These are phyloP conservation scores for Eueides isabella DNA, from an alignment of 1,140 invertebrate species.

Conservation along the genomic window DNA sequence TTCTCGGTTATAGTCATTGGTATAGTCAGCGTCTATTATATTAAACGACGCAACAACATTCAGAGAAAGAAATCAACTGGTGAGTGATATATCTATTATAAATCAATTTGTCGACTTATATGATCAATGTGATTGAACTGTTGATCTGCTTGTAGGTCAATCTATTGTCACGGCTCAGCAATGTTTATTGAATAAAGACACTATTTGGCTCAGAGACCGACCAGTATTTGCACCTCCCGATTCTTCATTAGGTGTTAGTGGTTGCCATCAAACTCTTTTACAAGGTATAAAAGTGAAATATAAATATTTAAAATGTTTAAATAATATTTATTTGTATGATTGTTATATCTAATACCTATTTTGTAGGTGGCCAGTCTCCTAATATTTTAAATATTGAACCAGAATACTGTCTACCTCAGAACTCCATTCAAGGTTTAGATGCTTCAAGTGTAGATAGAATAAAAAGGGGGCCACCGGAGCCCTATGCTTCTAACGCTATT, in stretches of 20 bases:
- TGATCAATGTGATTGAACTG: constrained; percentile 45
- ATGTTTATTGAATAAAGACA: constrained; percentile 78
- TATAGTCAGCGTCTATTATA: constrained; percentile 69
- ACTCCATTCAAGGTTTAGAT: constrained; percentile 75
- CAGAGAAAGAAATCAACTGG: constrained; percentile 72
- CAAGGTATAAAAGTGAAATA: constrained; percentile 50
- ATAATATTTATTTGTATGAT: not conserved
- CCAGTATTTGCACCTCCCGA: constrained; percentile 68
- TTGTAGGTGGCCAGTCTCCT: constrained; percentile 70
- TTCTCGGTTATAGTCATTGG: constrained; percentile 70
- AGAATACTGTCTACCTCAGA: constrained; percentile 75
- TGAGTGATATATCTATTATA: constrained; percentile 45
- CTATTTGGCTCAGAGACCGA: constrained; percentile 75
- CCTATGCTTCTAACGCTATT: constrained; percentile 78
- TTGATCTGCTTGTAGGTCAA: constrained; percentile 70
- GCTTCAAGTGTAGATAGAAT: constrained; percentile 73
- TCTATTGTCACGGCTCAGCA: constrained; percentile 76
- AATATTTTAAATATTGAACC: constrained; percentile 74
- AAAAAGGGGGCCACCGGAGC: constrained; percentile 69
- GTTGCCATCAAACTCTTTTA: constrained; percentile 73
- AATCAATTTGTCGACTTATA: constrained; percentile 39
- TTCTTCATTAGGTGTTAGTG: constrained; percentile 60
- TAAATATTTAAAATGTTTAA: not conserved
- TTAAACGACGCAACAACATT: constrained; percentile 66
- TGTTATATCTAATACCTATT: not conserved